phyloP scores from a whole-genome alignment of 1,140 invertebrate species.

The Cyclina sinensis region DNA sequence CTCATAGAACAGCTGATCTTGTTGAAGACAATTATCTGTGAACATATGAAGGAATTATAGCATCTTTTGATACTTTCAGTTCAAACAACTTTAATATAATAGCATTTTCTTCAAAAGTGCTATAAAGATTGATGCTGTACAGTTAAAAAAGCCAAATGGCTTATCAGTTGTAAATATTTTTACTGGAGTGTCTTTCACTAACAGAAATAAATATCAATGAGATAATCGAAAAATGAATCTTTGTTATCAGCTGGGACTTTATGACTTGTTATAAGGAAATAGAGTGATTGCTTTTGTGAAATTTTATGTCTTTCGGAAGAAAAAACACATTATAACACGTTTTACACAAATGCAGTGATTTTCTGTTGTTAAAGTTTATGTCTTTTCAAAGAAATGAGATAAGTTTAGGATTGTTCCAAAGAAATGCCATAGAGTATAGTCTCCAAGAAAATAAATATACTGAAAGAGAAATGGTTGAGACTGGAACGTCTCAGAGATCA shows the following conservation, averaged over 20 bases:
- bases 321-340: too few species aligned
- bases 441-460: neutral
- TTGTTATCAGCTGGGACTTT: neutral
- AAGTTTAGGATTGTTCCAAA: neutral
- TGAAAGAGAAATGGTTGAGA: constrained; percentile 54
- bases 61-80: constrained; percentile 33
- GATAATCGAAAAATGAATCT: neutral
- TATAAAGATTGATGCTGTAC: constrained; percentile 13
- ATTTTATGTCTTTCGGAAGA: too few species aligned
- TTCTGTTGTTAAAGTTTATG: too few species aligned
- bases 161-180: neutral
- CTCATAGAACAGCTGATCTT: constrained; percentile 29
- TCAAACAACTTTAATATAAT: constrained; percentile 44
- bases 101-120: constrained; percentile 15
- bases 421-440: neutral
- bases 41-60: neutral
- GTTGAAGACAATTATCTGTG: constrained; percentile 19
- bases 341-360: too few species aligned
- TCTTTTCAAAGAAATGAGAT: too few species aligned
- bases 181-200: neutral
- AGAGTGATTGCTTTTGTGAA: neutral
- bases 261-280: neutral
- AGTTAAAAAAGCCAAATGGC: constrained; percentile 27
- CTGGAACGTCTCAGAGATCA: constrained; percentile 48
- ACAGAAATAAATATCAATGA: constrained; percentile 1